Evolutionary conservation across 1,140 invertebrate genomes (phyloP), one percentile per base, ranked within the genome.

Genomic region (Microplitis demolitor): DNA sequence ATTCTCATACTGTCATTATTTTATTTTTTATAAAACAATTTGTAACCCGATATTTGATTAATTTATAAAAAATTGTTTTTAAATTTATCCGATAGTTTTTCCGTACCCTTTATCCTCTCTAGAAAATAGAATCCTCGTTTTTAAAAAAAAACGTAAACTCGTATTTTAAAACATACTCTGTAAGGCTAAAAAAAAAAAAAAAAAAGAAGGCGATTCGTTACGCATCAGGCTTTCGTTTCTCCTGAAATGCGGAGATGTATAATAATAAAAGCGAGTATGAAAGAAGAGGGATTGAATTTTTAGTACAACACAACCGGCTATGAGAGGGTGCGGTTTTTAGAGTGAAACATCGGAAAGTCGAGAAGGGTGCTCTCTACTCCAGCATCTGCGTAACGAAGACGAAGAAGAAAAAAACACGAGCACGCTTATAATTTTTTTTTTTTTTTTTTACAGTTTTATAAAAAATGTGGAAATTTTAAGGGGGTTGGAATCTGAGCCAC

Each of bases 171-270:
- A 45, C 39, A 11, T 11, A 11, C 39, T 4, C 33, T 24, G 24
- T 24, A 24, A 24, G 24, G 16, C 24, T 13, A 9, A 4, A 33
- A 61, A 61, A 61, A 61, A 61, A 13, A 61, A 9, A 4, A 33
- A 61, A 61, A 61, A 61, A 61, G 33, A 61, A 33, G 11, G 6
- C 9, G 24, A 61, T 61, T 61, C 60, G 60, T 61, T 61, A 61
- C 60, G 60, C 24, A 61, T 33, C 60, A 13, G 33, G 60, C 33
- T 33, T 58, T 11, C 6, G 39, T 45, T 45, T 45, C 39, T 45
- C 39, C 39, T 0, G 39, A 45, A 45, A 45, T 45, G 11, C 6
- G 39, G 39, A 45, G 11, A 9, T 9, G 39, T 45, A 45, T 45
- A 45, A 45, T 45, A 45, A 45, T 45, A 45, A 45, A 45, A 45